These are phyloP conservation scores for Gymnorhina tibicen DNA, from an alignment of 2,113 vertebrate species.

Conservation along the genomic window DNA sequence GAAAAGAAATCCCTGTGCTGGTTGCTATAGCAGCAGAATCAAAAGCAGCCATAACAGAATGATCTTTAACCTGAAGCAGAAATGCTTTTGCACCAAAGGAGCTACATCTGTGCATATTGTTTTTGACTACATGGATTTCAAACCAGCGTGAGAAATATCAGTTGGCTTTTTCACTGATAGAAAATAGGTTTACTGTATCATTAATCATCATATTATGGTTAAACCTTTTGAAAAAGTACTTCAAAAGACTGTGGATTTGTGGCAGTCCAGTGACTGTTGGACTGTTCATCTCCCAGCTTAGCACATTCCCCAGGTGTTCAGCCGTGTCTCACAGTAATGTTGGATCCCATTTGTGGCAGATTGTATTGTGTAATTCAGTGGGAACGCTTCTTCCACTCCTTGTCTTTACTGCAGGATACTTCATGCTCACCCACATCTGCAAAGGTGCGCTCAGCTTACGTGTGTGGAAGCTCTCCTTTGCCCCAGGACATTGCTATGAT, in stretches of 20 bases:
- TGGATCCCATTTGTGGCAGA: background rate
- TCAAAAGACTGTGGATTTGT: background rate
- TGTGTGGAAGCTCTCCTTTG: background rate
- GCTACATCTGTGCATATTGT: background rate
- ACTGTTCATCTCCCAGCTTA: background rate
- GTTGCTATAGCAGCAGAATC: constrained; percentile 51
- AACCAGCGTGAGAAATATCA: background rate
- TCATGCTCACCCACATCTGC: background rate
- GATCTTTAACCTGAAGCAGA: background rate
- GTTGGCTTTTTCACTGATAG: background rate
- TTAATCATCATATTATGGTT: background rate
- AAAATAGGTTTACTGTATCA: background rate
- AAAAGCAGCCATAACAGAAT: background rate
- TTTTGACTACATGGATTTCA: background rate
- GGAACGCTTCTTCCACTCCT: background rate
- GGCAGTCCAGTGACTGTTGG: background rate
- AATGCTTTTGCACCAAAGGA: background rate
- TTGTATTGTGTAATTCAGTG: background rate
- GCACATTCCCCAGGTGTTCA: background rate
- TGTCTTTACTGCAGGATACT: background rate
- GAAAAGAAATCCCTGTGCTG: background rate
- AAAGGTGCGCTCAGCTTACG: rapidly evolving
- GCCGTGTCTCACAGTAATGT: rapidly evolving
- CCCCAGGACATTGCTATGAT: background rate
- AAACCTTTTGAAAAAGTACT: background rate